Base-by-base conservation (phyloP, 2,888 invertebrate genomes). In the Drosophila yooni region DNA sequence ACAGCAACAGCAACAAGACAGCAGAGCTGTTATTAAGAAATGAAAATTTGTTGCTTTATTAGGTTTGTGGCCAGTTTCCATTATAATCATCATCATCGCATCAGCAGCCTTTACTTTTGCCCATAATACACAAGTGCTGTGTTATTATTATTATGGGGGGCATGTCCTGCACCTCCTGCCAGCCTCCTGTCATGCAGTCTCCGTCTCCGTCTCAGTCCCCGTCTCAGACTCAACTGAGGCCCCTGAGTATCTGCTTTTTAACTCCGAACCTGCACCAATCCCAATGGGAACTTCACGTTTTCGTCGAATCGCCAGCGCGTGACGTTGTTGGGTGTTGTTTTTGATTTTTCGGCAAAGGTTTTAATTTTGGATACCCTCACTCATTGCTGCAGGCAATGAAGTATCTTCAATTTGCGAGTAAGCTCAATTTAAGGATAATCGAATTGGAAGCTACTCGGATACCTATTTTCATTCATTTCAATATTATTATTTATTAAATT, bases 1-100 rank as follows among this genome's bases (percentile, higher is more conserved):
- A 31, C 48, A 54, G 18, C 15, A 50, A 57, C 10, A 10, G 21
- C 21, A 21, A 21, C 21, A 59, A 25, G 25, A 7, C 46, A 29
- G 8, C 34, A 25, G 13, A 56, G 56, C 66, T 80, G 74, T 88
- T 87, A 87, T 88, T 88, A 86, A 87, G 88, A 88, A 87, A 87
- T 87, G 88, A 88, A 88, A 89, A 87, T 88, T 88, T 88, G 87
- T 88, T 88, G 87, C 89, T 88, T 88, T 88, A 88, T 88, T 88
- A 88, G 79, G 63, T 82, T 57, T 54, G 52, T 58, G 51, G 53
- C 53, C 43, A 56, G 54, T 53, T 81, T 38, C 71, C 73, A 71
- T 74, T 70, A 74, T 77, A 75, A 74, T 76, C 72, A 79, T 70
- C 69, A 79, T 67, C 76, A 76, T 57, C 70, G 40, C 65, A 72